phyloP scores from a whole-genome alignment of 2,113 vertebrate genomes.

The Urocolius indicus region DNA sequence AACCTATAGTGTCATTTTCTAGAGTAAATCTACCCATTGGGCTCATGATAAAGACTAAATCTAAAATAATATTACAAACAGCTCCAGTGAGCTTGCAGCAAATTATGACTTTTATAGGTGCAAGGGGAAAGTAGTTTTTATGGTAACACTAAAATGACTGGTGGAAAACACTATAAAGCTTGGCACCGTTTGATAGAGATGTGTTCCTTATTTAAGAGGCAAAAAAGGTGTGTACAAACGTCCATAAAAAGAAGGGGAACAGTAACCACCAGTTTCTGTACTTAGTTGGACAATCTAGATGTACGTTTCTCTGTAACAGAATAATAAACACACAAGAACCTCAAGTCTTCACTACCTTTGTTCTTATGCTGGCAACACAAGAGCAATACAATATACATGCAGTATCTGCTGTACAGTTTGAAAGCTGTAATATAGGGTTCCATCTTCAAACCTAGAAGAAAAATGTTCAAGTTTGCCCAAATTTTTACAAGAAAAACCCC shows the following conservation, averaged over 20 bases:
- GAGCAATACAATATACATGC: background rate
- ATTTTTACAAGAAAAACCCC: background rate
- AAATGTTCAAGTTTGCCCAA: background rate
- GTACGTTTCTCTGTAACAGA: background rate
- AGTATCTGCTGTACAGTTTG: background rate
- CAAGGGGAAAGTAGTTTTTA: slow-evolving; percentile 43
- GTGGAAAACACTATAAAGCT: slow-evolving; percentile 20
- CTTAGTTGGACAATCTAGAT: background rate
- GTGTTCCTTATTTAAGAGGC: background rate
- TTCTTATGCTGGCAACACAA: background rate
- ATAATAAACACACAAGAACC: background rate
- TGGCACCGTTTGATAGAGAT: background rate
- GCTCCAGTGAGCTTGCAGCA: slow-evolving; percentile 24
- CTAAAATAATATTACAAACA: slow-evolving; percentile 57
- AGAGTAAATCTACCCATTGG: slow-evolving; percentile 7
- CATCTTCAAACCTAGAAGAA: background rate
- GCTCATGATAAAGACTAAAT: slow-evolving; percentile 39
- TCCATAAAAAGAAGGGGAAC: background rate
- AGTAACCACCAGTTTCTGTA: background rate
- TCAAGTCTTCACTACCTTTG: background rate
- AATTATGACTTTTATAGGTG: slow-evolving; percentile 42
- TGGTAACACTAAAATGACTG: slow-evolving; percentile 38
- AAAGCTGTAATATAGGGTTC: background rate
- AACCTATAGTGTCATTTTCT: background rate
- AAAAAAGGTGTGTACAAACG: background rate